Evolutionary conservation across 2,797 vertebrate species (phyloP).

Genomic region (Morus bassanus): DNA sequence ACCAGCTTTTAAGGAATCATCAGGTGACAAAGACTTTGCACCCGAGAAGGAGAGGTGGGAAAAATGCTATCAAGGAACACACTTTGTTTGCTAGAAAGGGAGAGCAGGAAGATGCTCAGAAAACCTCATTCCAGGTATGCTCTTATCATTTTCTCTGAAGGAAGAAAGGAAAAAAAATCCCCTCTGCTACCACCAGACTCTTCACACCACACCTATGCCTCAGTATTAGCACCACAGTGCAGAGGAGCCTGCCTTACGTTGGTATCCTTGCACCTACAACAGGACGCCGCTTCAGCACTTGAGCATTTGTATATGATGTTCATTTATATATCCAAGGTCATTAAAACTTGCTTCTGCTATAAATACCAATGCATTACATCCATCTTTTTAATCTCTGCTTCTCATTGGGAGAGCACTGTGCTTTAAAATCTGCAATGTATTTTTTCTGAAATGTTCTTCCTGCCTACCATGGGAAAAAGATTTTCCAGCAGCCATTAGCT

Average conservation of each 20-base stretch:
- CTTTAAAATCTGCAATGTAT: not conserved
- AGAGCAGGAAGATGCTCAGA: not conserved
- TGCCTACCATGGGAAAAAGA: slow-evolving; percentile 45
- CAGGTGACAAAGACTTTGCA: not conserved
- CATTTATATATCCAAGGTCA: not conserved
- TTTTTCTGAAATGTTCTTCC: not conserved
- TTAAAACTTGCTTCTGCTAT: not conserved
- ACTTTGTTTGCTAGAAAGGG: not conserved
- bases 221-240: not conserved
- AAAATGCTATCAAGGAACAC: not conserved
- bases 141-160: not conserved
- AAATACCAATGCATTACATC: not conserved
- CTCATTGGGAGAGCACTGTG: not conserved
- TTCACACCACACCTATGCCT: too few species aligned
- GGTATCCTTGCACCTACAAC: not conserved
- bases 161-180: not conserved
- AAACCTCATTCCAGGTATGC: accelerated
- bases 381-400: not conserved
- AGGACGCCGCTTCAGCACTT: not conserved
- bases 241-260: not conserved
- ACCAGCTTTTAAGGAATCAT: not conserved
- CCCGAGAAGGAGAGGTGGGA: not conserved
- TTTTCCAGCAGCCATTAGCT: slow-evolving; percentile 61
- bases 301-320: not conserved
- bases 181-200: not conserved